Conservation (phyloP, 2,797 vertebrate genomes). For the Ctenopoma kingsleyae region DNA sequence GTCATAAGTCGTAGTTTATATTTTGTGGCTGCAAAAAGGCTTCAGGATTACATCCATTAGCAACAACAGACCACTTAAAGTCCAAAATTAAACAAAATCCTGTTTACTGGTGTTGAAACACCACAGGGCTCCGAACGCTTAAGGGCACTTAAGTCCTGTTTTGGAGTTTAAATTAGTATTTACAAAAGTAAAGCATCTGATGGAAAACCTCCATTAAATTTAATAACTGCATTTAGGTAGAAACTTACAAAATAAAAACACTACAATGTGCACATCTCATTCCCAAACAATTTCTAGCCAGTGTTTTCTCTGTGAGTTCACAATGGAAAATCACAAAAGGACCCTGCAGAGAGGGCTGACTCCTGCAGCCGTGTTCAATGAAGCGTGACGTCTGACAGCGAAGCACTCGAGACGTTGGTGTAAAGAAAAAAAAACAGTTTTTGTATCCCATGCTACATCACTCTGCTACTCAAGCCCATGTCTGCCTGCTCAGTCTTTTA, state of each 20-base stretch:
- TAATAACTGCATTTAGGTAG: slow-evolving; percentile 32
- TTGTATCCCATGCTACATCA: slow-evolving; percentile 29
- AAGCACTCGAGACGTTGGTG: slow-evolving; percentile 45
- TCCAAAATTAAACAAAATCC: slow-evolving; percentile 25
- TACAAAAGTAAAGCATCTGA: slow-evolving; percentile 36
- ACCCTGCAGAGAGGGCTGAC: slow-evolving; percentile 55
- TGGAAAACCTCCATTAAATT: slow-evolving; percentile 35
- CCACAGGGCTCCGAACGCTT: slow-evolving; percentile 22
- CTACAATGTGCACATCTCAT: slow-evolving; percentile 11
- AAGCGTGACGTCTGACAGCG: slow-evolving; percentile 55
- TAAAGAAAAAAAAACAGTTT: slow-evolving; percentile 42
- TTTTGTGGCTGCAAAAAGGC: background rate
- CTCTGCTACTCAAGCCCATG: slow-evolving; percentile 16
- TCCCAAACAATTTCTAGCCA: slow-evolving; percentile 24
- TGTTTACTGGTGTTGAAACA: slow-evolving; percentile 12
- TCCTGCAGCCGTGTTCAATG: slow-evolving; percentile 54
- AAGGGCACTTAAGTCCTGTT: slow-evolving; percentile 23
- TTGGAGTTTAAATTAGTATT: slow-evolving; percentile 23
- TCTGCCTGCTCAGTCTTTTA: slow-evolving; percentile 45
- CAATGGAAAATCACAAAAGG: slow-evolving; percentile 42
- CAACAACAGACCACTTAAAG: slow-evolving; percentile 12
- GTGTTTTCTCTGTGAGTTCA: slow-evolving; percentile 37
- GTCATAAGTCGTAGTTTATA: background rate
- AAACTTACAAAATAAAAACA: slow-evolving; percentile 33
- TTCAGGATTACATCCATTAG: background rate